Evolutionary conservation across 2,113 vertebrate genomes (phyloP), one percentile per base, ranked within the genome.

Genomic region (Zootoca vivipara): DNA sequence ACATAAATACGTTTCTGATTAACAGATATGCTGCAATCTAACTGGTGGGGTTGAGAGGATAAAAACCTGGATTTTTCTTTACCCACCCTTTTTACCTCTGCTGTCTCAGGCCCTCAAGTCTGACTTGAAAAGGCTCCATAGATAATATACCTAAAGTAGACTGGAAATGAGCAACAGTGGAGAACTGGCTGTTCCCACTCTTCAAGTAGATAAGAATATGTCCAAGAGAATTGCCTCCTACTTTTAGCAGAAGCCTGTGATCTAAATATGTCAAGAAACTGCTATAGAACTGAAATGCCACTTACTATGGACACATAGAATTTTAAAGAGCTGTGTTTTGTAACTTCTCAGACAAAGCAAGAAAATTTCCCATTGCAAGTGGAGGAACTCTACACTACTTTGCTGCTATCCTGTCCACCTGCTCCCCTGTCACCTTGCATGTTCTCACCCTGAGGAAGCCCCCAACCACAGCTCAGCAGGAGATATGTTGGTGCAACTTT

Each of bases 271-370:
- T 86, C 67, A 89, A 58, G 73, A 83, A 90, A 67, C 79, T 92
- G 69, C 40, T 89, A 1, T 0, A 4, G 89, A 92, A 91, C 72
- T 74, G 69, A 65, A 92, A 64, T 94, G 46, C 85, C 87, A 93
- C 75, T 92, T 93, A 79, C 88, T 87, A 88, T 93, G 87, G 88
- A 94, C 86, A 93, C 90, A 38, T 91, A 69, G 85, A 40, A 92
- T 81, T 90, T 79, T 90, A 92, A 88, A 79, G 78, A 64, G 77
- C 89, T 94, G 90, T 92, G 24, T 91, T 93, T 84, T 86, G 90
- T 92, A 94, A 93, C 87, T 94, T 93, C 93, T 91, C 87, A 87
- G 93, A 64, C 82, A 94, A 93, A 94, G 92, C 70, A 88, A 89
- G 88, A 91, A 6, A 65, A 24, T 20, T 28, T 78, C 52, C 16